Evolutionary conservation across 2,888 invertebrate species (phyloP), one percentile per base, ranked within the genome.

Genomic region (Lasius fuliginosus): DNA sequence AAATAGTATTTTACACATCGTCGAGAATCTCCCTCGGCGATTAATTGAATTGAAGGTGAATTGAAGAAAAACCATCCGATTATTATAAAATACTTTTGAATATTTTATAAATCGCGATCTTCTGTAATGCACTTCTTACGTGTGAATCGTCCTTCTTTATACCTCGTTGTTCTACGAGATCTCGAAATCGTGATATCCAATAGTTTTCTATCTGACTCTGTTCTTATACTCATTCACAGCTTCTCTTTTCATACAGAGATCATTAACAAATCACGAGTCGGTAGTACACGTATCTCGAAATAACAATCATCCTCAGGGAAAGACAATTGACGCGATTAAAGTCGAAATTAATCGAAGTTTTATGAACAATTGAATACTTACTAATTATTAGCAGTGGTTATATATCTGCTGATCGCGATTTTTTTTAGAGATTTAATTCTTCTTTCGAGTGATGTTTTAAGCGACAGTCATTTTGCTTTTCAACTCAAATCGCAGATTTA

Each of bases 261-360:
- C 15, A 64, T 40, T 67, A n/a, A 77, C 11, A 23, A 76, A n/a
- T 64, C 11, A 36, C n/a, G 9, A 64, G 36, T 58, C 30, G 69
- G 68, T 56, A 53, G 27, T 4, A 27, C 56, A 68, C 12, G 82
- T 64, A 82, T 69, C 36, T 76, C 64, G 68, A 71, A 86, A 74
- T 83, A 85, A 60, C 67, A 73, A 69, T n/a, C 1, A 53, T 85
- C 56, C 86, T 88, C 88, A 85, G 86, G 90, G 85, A 90, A 85
- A 83, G 85, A 83, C 64, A 73, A 88, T 83, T 85, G 64, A 79
- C 56, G 36, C 79, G 73, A 69, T 85, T 53, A 79, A 83, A 53
- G 8, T 76, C 64, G 36, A 64, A 30, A 73, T 40, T 27, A 77
- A 65, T 65, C 23, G 53, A 77, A 42, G 15, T n/a, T 87, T 46